phyloP scores from a whole-genome alignment of 2,797 vertebrate genomes.

The Lycodopsis pacificus region DNA sequence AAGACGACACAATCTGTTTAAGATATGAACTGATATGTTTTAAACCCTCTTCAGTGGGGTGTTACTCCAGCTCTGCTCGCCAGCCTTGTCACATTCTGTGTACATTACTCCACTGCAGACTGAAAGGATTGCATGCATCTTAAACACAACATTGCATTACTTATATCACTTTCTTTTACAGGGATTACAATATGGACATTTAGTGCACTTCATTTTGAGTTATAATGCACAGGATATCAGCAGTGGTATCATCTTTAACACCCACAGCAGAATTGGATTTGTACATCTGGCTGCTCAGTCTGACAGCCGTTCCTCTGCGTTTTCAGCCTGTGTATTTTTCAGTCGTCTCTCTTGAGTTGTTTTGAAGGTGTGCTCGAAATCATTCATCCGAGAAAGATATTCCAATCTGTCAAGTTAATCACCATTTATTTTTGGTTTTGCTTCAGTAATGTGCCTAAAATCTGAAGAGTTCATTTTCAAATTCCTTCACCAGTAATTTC shows the following conservation, averaged over 20 bases:
- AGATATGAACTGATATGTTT: slow-evolving; percentile 41
- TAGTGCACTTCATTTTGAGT: slow-evolving; percentile 18
- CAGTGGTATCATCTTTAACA: slow-evolving; percentile 32
- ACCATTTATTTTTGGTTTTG: slow-evolving; percentile 38
- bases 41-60: slow-evolving; percentile 41
- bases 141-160: neutral
- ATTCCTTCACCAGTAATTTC: slow-evolving; percentile 29
- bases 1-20: slow-evolving; percentile 49
- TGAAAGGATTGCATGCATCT: slow-evolving; percentile 2
- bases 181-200: neutral
- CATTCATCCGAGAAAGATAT: slow-evolving; percentile 41
- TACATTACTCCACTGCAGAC: slow-evolving; percentile 4
- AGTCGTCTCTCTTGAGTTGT: slow-evolving; percentile 31
- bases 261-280: slow-evolving; percentile 1
- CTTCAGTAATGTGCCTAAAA: slow-evolving; percentile 51
- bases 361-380: slow-evolving; percentile 44
- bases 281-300: slow-evolving; percentile 24
- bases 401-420: slow-evolving; percentile 58
- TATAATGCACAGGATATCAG: slow-evolving; percentile 9
- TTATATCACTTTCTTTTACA: slow-evolving; percentile 4
- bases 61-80: slow-evolving; percentile 14
- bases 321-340: slow-evolving; percentile 33
- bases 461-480: slow-evolving; percentile 22
- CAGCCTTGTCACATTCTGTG: slow-evolving; percentile 5
- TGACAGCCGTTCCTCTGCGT: slow-evolving; percentile 9